phyloP scores from a whole-genome alignment of 2,888 invertebrate genomes.

The Dexiosoma caninum region DNA sequence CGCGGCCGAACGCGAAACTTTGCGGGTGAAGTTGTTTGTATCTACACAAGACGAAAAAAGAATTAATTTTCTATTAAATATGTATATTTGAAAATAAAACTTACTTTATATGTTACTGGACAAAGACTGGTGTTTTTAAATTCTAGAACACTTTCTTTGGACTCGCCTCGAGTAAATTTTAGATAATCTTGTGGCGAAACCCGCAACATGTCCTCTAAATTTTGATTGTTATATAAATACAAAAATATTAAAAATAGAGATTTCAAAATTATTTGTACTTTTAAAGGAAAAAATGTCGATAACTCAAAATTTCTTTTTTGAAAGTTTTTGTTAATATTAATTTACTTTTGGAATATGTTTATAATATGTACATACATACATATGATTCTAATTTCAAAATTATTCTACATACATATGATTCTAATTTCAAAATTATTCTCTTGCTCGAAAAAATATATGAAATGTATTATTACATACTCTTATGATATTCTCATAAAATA shows the following conservation, averaged over 20 bases:
- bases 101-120: slow-evolving; percentile 84
- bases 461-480: too few species aligned
- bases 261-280: background rate
- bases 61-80: background rate
- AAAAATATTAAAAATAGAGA: slow-evolving; percentile 10
- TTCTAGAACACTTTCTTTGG: slow-evolving; percentile 81
- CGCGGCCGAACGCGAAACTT: slow-evolving; percentile 96
- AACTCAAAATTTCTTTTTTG: too few species aligned
- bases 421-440: too few species aligned
- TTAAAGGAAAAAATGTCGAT: too few species aligned
- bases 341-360: too few species aligned
- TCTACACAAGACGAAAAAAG: slow-evolving; percentile 78
- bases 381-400: too few species aligned
- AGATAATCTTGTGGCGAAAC: slow-evolving; percentile 85
- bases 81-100: background rate
- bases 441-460: too few species aligned
- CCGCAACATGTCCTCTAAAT: slow-evolving; percentile 81
- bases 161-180: slow-evolving; percentile 80
- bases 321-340: too few species aligned
- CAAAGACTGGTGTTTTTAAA: slow-evolving; percentile 84
- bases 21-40: slow-evolving; percentile 96
- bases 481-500: too few species aligned
- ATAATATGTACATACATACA: too few species aligned
- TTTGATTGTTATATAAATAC: slow-evolving; percentile 39
- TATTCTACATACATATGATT: too few species aligned